Percentiles rank a stretch among this genome's conserved stretches.
phyloP scores from a whole-genome alignment of 2,113 vertebrate species.

The Theristicus caerulescens region DNA sequence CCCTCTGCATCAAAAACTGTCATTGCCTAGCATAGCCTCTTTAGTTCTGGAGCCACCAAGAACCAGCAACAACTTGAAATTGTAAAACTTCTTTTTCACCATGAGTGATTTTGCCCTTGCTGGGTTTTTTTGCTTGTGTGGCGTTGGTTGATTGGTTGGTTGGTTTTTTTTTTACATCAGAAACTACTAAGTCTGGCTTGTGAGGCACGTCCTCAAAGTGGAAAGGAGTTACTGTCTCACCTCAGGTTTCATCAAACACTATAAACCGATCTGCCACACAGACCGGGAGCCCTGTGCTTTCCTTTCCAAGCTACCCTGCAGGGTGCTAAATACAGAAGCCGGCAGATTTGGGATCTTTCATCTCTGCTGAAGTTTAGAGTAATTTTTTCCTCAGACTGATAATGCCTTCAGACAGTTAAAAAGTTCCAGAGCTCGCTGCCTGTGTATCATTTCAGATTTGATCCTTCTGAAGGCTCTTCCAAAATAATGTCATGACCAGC shows the following conservation, averaged over 20 bases:
- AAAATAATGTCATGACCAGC: neutral
- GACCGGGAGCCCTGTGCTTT: neutral
- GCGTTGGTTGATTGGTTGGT: no score
- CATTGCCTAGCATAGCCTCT: neutral
- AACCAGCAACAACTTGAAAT: neutral
- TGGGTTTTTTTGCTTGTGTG: neutral
- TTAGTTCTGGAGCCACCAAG: neutral
- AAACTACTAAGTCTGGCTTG: neutral
- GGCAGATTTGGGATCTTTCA: neutral
- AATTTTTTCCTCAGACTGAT: neutral
- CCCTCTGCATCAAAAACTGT: neutral
- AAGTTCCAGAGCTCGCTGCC: neutral
- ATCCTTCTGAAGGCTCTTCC: neutral
- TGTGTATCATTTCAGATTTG: neutral
- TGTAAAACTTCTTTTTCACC: neutral
- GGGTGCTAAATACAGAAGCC: neutral
- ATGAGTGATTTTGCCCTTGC: neutral
- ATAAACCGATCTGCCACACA: neutral
- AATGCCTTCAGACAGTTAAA: neutral
- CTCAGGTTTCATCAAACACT: neutral
- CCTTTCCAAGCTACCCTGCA: fast-evolving
- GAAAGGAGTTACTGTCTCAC: neutral
- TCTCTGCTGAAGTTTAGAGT: neutral
- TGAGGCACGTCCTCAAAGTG: neutral
- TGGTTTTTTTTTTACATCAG: neutral